Evolutionary conservation across 2,797 vertebrate species (phyloP).

Genomic region (Peromyscus aztecus): DNA sequence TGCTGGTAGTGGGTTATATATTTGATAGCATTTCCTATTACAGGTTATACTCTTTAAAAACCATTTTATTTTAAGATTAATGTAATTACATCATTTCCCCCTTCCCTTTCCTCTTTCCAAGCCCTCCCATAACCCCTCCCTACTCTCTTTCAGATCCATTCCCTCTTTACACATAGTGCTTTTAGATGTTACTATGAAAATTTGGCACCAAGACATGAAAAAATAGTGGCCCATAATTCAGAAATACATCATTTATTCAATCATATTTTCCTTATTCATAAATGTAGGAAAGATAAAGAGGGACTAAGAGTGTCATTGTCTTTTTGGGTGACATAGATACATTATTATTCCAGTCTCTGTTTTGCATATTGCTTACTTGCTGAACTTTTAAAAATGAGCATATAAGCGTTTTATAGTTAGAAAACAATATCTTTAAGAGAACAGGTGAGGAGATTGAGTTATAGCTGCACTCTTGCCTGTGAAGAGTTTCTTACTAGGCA

Average conservation of each 20-base stretch:
- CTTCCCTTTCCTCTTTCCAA: background rate
- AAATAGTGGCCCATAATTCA: background rate
- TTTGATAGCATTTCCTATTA: conserved; percentile 6
- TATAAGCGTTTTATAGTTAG: too few relatives aligned
- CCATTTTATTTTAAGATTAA: background rate
- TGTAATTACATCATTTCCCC: background rate
- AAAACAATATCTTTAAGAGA: background rate
- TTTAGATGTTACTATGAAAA: conserved; percentile 59
- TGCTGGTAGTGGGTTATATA: background rate
- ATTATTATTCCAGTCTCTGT: background rate
- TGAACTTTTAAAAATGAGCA: background rate
- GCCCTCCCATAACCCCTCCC: background rate
- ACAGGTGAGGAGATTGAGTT: background rate
- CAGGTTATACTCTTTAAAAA: background rate
- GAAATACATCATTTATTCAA: background rate
- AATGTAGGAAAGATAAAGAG: background rate
- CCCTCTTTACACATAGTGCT: background rate
- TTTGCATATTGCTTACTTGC: background rate
- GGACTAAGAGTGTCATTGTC: background rate
- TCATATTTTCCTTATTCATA: background rate
- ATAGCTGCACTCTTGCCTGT: background rate
- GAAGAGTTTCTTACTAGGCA: background rate
- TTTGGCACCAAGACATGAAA: background rate
- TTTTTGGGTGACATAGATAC: background rate
- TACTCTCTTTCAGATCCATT: background rate